Evolutionary conservation across 2,888 invertebrate genomes (phyloP), one percentile per base, ranked within the genome.

Genomic region (Cephalotes varians): DNA sequence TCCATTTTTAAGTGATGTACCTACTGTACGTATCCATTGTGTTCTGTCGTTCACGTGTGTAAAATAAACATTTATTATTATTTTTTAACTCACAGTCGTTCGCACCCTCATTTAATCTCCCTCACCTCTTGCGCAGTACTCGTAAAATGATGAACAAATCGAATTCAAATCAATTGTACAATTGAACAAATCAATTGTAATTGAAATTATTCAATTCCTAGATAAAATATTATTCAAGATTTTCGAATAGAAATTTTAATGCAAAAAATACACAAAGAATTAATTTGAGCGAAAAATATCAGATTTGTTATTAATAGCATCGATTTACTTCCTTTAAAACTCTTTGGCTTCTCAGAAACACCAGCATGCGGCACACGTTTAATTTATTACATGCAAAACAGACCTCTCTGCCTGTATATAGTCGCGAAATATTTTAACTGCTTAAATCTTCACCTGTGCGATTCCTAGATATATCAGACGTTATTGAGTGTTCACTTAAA

Each of bases 1-100:
- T 62, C 49, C 18, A 54, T 62, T 71, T 31, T 77, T 73, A 31
- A 51, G 82, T 67, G 74, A 80, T 84, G 86, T 89, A 88, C 83
- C 82, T 88, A 69, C 34, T 18, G 47, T 25, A 88, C 82, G 85
- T 85, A 79, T 82, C 79, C 82, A 82, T 88, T 91, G 90, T 91
- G 92, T 91, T 91, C 89, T 89, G 84, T 90, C 87, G 89, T 91
- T 92, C 90, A 90, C 93, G 93, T 93, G 92, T 93, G 93, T 93
- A 92, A 93, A 93, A 94, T 94, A 94, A 93, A 93, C 91, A 89
- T 92, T 91, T 93, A 93, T 93, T 93, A 89, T 93, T 93, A 93
- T 93, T 93, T 92, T 93, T 91, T 92, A 92, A 88, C 79, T 60
- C 60, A 34, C 73, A 28, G 74, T 81, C 69, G 76, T 77, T 25